A percentile compares a stretch with the other conserved stretches of the same genome.
Conservation (phyloP, 2,113 vertebrate species). For the Chauna torquata region DNA sequence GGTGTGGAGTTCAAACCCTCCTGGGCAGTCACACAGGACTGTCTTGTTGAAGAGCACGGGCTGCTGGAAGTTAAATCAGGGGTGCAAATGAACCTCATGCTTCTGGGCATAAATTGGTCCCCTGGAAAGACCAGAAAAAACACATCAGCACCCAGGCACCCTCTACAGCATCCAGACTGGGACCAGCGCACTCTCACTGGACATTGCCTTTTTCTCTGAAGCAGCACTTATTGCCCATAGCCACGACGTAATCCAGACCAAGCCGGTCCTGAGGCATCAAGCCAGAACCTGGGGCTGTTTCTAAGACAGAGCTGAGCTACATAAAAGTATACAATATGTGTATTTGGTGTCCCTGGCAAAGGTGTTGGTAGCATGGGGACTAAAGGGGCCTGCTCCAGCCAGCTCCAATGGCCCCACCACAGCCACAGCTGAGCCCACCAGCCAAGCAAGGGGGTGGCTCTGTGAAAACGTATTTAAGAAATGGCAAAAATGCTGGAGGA, state of each 20-base stretch:
- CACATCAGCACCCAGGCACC: background rate
- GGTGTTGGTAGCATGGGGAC: fast-evolving
- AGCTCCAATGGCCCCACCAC: background rate
- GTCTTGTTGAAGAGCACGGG: background rate
- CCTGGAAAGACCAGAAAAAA: background rate
- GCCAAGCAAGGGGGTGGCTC: background rate
- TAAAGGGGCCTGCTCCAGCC: background rate
- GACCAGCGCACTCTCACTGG: background rate
- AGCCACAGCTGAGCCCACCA: no score
- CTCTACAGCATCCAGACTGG: background rate
- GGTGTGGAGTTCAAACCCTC: background rate
- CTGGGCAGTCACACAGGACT: fast-evolving
- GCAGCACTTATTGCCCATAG: background rate
- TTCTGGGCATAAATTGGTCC: background rate
- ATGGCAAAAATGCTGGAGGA: background rate
- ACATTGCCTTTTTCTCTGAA: background rate
- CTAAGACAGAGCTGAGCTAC: background rate
- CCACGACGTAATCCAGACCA: background rate
- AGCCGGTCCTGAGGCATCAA: background rate
- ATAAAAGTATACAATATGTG: fast-evolving
- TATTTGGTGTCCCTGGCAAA: fast-evolving
- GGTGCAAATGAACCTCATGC: background rate
- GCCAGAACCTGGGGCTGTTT: background rate
- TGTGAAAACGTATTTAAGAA: background rate
- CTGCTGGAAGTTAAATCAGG: background rate